Conservation (phyloP, 64 coral and sea anemone genomes). For the Stichodactyla helianthus region DNA sequence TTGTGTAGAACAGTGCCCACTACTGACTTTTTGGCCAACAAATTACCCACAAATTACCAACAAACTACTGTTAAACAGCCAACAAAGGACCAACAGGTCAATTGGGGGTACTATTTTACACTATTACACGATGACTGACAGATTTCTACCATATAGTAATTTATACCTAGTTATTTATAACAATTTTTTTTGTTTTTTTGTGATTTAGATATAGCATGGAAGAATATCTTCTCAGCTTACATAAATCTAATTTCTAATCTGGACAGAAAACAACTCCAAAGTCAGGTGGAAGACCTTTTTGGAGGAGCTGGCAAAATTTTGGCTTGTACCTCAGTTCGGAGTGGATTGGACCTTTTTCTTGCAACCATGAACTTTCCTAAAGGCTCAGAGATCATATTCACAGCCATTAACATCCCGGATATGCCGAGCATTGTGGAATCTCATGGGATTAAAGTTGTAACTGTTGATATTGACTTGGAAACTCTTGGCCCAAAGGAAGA, state of each 20-base stretch:
- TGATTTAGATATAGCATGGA: conserved; percentile 76
- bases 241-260: conserved; percentile 32
- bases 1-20: no score
- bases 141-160: neutral
- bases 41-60: no score
- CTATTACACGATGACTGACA: no score
- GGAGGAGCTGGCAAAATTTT: conserved; percentile 66
- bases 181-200: neutral
- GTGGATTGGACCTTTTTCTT: conserved; percentile 82
- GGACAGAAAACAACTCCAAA: conserved; percentile 47
- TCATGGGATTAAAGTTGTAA: conserved; percentile 74
- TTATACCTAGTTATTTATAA: neutral
- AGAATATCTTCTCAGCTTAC: conserved; percentile 73
- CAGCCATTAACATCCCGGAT: conserved; percentile 92
- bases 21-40: no score
- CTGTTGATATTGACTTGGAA: conserved; percentile 89
- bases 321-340: conserved; percentile 74
- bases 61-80: no score
- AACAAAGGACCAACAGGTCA: no score
- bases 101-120: no score
- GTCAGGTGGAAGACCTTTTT: conserved; percentile 67
- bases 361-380: conserved; percentile 68
- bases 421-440: conserved; percentile 73
- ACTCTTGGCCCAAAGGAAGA: conserved; percentile 73
- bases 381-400: conserved; percentile 88